Evolutionary conservation across 2,888 invertebrate genomes (phyloP), one percentile per base, ranked within the genome.

Genomic region (Stenodema calcarata): DNA sequence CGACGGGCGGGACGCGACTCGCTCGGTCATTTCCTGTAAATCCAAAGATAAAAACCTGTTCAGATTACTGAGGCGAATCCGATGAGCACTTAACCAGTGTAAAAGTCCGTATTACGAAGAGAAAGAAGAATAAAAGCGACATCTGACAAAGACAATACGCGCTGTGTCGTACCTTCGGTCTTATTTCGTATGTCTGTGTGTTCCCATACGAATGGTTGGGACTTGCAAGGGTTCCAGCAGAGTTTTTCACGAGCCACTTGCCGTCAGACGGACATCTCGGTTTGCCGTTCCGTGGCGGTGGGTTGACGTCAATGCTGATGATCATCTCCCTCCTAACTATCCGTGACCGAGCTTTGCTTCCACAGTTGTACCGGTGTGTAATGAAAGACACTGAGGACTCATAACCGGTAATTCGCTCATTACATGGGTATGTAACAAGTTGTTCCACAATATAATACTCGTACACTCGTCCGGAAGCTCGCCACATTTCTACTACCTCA

Each of bases 21-120:
- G 62, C 62, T 62, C 27, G 62, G 62, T 62, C 62, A 62, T 62
- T 62, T 62, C 62, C 62, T 18, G 62, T 62, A 27, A 62, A 62
- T 23, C 62, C 23, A 23, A 18, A 62, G 62, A 62, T 62, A 23
- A 62, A 62, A 62, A 18, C 23, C 62, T 62, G 23, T 62, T 62
- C 62, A 62, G 62, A 41, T 78, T 78, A 42, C 78, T 78, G 78
- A 42, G 78, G 78, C 78, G 78, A 23, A 78, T 78, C 78, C 78
- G 78, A 78, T 78, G 78, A 78, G 78, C 78, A 42, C 44, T 78
- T 78, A 78, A 18, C 44, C 27, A 18, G 78, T 2, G 75, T 75
- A 75, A 75, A 75, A 75, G 75, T 42, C 42, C 75, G 44, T 42
- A 78, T 44, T 78, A 50, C 50, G 16, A 16, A n/a, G n/a, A 50